Percentiles rank a stretch among this genome's conserved stretches.
phyloP scores from a whole-genome alignment of 2,797 vertebrate genomes.

The Toxotes lorentzi region DNA sequence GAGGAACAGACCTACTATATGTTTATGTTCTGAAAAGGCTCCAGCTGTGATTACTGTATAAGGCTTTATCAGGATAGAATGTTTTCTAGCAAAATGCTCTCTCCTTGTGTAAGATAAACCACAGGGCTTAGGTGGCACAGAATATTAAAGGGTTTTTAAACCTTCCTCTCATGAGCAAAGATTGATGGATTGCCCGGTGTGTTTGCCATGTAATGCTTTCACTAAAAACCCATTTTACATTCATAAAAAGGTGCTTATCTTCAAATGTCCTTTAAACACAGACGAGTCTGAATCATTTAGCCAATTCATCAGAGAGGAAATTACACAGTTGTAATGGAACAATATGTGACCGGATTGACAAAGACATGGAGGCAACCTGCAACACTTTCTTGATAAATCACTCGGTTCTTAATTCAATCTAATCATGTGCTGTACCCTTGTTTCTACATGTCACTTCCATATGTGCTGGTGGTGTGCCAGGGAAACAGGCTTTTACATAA shows the following conservation, averaged over 20 bases:
- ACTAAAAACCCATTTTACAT: constrained; percentile 46
- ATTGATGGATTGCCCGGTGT: constrained; percentile 27
- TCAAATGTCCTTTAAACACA: constrained; percentile 61
- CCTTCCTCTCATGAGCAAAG: constrained; percentile 19
- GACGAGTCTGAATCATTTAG: constrained; percentile 44
- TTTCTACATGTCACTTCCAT: constrained; percentile 23
- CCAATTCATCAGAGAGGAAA: constrained; percentile 57
- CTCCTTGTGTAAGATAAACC: constrained; percentile 3
- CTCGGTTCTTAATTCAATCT: constrained; percentile 22
- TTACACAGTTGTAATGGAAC: constrained; percentile 36
- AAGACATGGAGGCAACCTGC: constrained; percentile 18
- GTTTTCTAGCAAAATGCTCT: background rate
- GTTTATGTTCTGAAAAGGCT: constrained; percentile 28
- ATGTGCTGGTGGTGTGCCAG: constrained; percentile 9
- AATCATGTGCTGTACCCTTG: background rate
- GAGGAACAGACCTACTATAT: background rate
- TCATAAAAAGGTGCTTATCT: constrained; percentile 56
- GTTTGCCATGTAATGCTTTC: constrained; percentile 35
- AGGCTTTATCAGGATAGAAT: background rate
- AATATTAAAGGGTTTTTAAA: constrained; percentile 8
- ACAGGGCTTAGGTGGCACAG: background rate
- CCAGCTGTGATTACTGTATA: constrained; percentile 4
- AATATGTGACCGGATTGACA: constrained; percentile 45
- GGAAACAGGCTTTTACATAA: constrained; percentile 54
- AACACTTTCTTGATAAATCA: constrained; percentile 33